These are phyloP conservation scores for Epinephelus malabaricus DNA, from an alignment of 2,797 vertebrate genomes.

Conservation along the genomic window DNA sequence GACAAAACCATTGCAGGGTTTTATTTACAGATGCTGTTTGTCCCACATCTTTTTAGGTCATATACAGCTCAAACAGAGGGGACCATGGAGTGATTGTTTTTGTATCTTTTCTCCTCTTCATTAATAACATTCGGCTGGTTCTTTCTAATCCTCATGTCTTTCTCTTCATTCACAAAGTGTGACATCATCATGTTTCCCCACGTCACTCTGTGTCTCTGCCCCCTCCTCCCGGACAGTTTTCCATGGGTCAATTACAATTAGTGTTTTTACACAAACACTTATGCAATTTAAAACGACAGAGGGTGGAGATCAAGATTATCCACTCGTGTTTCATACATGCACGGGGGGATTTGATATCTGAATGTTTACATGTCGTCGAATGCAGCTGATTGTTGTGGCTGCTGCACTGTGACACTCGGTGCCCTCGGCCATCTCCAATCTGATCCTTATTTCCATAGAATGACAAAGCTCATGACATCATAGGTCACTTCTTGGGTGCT, in stretches of 20 bases:
- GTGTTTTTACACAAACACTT: conserved; percentile 58
- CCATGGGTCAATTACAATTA: conserved; percentile 79
- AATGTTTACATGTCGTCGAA: conserved; percentile 5
- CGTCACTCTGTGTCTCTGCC: conserved; percentile 13
- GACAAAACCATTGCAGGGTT: background rate
- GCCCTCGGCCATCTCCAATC: conserved; percentile 26
- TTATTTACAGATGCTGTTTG: too few relatives aligned
- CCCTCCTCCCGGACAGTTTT: conserved; percentile 71
- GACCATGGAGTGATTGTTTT: background rate
- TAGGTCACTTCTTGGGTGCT: conserved; percentile 64
- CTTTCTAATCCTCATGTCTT: background rate
- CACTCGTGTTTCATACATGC: background rate
- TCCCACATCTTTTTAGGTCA: too few relatives aligned
- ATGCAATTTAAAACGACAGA: conserved; percentile 55
- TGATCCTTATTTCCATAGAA: conserved; percentile 55
- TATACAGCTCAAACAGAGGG: background rate
- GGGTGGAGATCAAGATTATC: background rate
- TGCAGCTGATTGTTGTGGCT: conserved; percentile 35
- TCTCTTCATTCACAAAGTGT: conserved; percentile 23
- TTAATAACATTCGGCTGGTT: background rate
- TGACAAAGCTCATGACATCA: conserved; percentile 71
- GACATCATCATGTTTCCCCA: conserved; percentile 24
- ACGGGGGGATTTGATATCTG: background rate
- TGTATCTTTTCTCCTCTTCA: background rate
- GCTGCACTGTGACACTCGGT: conserved; percentile 8